Conservation (phyloP, 2,113 vertebrate genomes). For the Mungos mungo region DNA sequence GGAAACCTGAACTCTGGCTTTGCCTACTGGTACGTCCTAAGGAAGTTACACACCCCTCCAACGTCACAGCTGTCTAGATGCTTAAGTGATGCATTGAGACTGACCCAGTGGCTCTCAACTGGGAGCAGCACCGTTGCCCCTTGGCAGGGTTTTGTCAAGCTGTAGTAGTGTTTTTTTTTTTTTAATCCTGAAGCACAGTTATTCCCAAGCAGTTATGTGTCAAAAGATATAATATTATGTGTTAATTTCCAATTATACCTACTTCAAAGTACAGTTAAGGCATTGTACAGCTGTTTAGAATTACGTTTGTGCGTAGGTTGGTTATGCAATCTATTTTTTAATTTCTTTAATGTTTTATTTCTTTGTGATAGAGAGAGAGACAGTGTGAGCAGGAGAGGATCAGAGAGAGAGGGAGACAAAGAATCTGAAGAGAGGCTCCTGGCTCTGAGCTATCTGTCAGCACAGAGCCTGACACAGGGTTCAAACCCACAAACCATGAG, state of each 20-base stretch:
- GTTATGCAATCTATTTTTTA: not conserved
- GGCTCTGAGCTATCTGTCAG: no score
- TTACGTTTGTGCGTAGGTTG: not conserved
- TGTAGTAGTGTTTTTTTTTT: not conserved
- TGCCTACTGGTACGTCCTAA: not conserved
- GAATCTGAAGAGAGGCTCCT: no score
- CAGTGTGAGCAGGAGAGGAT: no score
- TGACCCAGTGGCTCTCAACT: not conserved
- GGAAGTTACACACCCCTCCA: not conserved
- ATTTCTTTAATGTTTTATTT: not conserved
- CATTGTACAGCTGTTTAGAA: not conserved
- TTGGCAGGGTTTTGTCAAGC: not conserved
- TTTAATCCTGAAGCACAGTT: not conserved
- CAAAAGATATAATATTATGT: not conserved
- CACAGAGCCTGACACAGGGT: no score
- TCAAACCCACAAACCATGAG: no score
- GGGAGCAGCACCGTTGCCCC: accelerated
- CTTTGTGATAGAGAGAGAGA: no score
- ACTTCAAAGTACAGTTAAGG: not conserved
- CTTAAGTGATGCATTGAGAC: not conserved
- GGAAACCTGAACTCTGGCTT: not conserved
- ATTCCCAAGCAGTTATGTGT: not conserved
- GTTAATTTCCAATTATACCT: not conserved
- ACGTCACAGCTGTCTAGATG: no score
- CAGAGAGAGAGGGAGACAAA: no score